These are phyloP conservation scores for Gopherus evgoodei DNA, from an alignment of 2,113 vertebrate species.

Conservation along the genomic window DNA sequence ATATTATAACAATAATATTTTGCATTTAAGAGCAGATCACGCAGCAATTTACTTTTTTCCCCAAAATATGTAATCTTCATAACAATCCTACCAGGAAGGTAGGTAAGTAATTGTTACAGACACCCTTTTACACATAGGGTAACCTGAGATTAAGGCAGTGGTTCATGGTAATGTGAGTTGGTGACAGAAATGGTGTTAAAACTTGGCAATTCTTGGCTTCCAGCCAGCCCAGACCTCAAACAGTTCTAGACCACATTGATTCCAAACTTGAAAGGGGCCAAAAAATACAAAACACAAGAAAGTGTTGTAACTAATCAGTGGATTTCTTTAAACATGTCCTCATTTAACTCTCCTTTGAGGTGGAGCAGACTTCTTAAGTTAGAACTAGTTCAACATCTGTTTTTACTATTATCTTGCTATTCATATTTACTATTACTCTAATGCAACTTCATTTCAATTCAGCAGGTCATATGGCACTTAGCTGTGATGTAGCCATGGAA, in stretches of 20 bases:
- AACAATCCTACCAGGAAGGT: accelerated
- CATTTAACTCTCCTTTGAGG: neutral
- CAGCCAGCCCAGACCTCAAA: neutral
- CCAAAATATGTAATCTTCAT: neutral
- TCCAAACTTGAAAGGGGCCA: neutral
- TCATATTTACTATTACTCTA: too few species aligned
- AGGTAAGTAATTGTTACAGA: neutral
- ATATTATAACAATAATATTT: neutral
- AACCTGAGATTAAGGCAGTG: neutral
- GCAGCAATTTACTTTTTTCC: neutral
- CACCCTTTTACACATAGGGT: neutral
- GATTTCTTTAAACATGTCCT: neutral
- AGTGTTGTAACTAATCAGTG: neutral
- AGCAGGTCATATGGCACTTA: slow-evolving; percentile 86
- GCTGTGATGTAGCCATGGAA: slow-evolving; percentile 90
- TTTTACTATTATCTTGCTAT: neutral
- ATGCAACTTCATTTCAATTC: slow-evolving; percentile 28
- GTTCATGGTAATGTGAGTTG: neutral
- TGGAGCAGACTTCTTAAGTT: neutral
- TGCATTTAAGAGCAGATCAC: neutral
- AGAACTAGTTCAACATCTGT: neutral
- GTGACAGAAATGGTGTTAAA: neutral
- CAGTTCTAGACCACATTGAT: neutral
- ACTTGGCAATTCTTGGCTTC: neutral
- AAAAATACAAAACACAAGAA: neutral